Base-by-base conservation (phyloP, 53 echinoderm and acorn worm species). In the Paracentrotus lividus region DNA sequence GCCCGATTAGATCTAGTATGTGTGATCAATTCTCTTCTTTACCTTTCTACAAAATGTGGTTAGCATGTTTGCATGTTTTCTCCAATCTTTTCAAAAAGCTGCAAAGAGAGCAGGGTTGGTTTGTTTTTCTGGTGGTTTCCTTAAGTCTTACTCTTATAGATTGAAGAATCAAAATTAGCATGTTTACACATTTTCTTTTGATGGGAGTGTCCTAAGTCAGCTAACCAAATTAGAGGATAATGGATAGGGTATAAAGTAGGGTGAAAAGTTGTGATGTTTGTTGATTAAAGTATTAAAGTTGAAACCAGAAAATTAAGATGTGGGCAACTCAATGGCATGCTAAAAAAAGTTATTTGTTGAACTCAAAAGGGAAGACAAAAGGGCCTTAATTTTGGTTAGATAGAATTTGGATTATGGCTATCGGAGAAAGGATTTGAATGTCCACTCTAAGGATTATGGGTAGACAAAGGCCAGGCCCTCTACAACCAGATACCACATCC, bases 381-480 rank as follows among this genome's bases (percentile, higher is more conserved):
- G n/a, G 13, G 26, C 81, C 10, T n/a, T 47, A 81, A 47, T 47
- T 45, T 49, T 5, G 81, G 26, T 38, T 72, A 40, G 81, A 21
- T 81, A 45, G 26, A 47, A 9, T 47, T 9, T 20, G 44, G 81
- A 81, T 81, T 81, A 81, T 0, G 36, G 81, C 33, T 81, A 81
- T 81, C 76, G 9, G n/a, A 47, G 81, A 81, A 81, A 81, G 26
- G 81, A 81, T 81, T 81, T 47, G 27, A 47, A 49, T 81, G 81
- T 81, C 27, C 81, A 81, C 81, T 81, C 18, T 44, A 47, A 81
- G 47, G 81, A 81, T 81, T 45, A 81, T 42, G 2, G 20, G 3
- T 81, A 18, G 81, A 81, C 81, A 49, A 81, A 81, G 81, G 47
- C 81, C 81, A 81, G 8, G 81, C 5, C 12, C 81, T n/a, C 12